phyloP scores from a whole-genome alignment of 2,888 invertebrate genomes.

The Sminthurinus aureus region DNA sequence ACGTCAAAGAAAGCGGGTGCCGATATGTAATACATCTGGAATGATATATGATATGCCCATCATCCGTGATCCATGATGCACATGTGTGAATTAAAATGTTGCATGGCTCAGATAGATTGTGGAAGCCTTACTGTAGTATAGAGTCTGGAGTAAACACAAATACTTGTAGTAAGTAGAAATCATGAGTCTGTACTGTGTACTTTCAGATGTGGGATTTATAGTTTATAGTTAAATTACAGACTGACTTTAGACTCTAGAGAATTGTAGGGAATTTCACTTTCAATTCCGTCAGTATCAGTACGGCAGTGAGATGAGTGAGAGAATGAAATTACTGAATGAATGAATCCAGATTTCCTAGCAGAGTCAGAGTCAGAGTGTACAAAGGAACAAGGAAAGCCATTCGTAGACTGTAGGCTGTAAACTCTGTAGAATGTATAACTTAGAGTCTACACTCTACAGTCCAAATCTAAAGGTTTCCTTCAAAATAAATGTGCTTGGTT shows the following conservation, averaged over 20 bases:
- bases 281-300: background rate
- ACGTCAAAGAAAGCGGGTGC: background rate
- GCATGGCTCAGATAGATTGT: too few relatives aligned
- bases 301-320: background rate
- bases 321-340: background rate
- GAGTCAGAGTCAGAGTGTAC: background rate
- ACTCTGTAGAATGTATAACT: too few relatives aligned
- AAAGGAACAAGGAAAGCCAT: too few relatives aligned
- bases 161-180: background rate
- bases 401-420: too few relatives aligned
- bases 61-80: background rate
- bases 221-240: slow-evolving; percentile 4
- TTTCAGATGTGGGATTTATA: background rate
- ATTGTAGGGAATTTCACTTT: background rate
- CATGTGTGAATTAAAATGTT: too few relatives aligned
- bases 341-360: slow-evolving; percentile 1
- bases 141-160: too few relatives aligned
- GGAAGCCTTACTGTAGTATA: too few relatives aligned
- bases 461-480: background rate
- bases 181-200: too few relatives aligned
- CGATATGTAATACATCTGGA: background rate
- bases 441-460: background rate
- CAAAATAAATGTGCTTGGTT: background rate
- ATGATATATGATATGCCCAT: background rate
- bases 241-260: slow-evolving; percentile 12